A percentile compares a stretch with the other conserved stretches of the same genome.
These are phyloP conservation scores for Thaumatotibia leucotreta DNA, from an alignment of 1,140 invertebrate genomes.

Conservation along the genomic window DNA sequence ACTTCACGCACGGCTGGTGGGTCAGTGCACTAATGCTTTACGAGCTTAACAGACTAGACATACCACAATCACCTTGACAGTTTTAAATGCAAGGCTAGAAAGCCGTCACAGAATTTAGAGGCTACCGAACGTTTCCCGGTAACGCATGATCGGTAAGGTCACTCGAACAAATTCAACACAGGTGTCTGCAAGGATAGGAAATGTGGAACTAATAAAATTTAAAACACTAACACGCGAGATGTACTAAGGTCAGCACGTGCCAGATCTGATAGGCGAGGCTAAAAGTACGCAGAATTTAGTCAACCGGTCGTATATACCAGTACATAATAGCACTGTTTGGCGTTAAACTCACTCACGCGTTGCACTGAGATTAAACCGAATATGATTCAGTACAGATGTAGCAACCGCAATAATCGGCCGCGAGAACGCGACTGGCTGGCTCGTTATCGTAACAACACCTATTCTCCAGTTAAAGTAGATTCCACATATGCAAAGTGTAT, in stretches of 20 bases:
- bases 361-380: constrained; percentile 1
- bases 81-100: constrained; percentile 34
- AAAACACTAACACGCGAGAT: constrained; percentile 10
- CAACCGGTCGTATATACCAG: no score
- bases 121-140: constrained; percentile 20
- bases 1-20: constrained; percentile 63
- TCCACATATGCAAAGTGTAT: constrained; percentile 46
- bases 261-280: background rate
- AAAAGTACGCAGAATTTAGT: background rate
- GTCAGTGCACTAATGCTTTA: constrained; percentile 57
- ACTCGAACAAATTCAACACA: background rate
- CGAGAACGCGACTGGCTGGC: constrained; percentile 68
- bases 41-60: constrained; percentile 24
- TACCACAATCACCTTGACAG: constrained; percentile 33
- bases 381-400: constrained; percentile 22
- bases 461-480: constrained; percentile 43
- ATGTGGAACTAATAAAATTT: background rate
- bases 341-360: background rate
- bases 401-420: constrained; percentile 68
- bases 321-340: background rate
- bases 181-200: constrained; percentile 6
- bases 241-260: background rate
- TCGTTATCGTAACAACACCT: constrained; percentile 62
- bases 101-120: constrained; percentile 18
- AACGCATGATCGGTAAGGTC: constrained; percentile 26